Evolutionary conservation across 2,888 invertebrate genomes (phyloP), one percentile per base, ranked within the genome.

Genomic region (Latrodectus hesperus): DNA sequence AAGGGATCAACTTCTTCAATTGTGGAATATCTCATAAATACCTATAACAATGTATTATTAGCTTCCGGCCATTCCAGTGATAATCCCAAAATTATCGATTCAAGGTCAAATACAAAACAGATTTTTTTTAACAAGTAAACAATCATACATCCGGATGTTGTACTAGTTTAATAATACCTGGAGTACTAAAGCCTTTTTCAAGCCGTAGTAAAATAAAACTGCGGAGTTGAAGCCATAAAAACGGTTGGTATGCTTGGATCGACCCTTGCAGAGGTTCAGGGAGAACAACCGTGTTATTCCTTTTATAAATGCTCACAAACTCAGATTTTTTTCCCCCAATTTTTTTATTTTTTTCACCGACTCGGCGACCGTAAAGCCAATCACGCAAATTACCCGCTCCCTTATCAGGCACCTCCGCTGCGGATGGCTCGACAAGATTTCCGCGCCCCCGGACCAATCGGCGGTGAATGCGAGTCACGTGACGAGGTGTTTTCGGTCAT

Each of bases 361-460:
- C 81, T 77, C 86, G 77, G 16, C 86, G 81, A 67, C 81, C 76
- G 77, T 87, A 87, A 87, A 81, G 53, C 81, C 77, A 81, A 87
- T 87, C 86, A 77, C 81, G 86, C 76, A 80, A 81, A 81, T 87
- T 87, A 87, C 77, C 77, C 81, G 68, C 49, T 65, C 60, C 49
- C 86, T 86, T 86, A 86, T 86, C 85, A 60, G 60, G 64, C 77
- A 52, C 38, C 53, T 17, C 12, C 53, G 60, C 60, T 74, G 67
- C 53, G 67, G 70, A 26, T 83, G 74, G 78, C 52, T 74, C 81
- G 38, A 38, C 38, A 38, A 38, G 38, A 38, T 38, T 38, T 38
- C 68, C 38, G 53, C 55, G 55, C 53, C 17, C 53, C 82, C 12
- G 60, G 60, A 76, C 86, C 86, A 87, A 87, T 87, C 53, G 68